Conservation (phyloP, 2,888 invertebrate species). For the Parnassius orleans region DNA sequence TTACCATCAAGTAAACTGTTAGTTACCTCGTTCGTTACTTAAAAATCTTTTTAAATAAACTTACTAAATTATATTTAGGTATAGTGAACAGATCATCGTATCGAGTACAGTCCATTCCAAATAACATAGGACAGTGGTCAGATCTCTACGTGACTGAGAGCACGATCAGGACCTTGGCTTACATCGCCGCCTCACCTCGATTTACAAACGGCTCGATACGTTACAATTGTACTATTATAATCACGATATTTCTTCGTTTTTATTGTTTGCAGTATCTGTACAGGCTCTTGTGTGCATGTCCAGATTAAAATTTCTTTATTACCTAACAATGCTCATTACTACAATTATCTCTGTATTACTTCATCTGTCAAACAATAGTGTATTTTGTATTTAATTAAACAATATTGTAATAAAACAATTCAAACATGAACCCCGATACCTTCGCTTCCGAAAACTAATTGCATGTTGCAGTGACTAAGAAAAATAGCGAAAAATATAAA, state of each 20-base stretch:
- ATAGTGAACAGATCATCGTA: too few relatives aligned
- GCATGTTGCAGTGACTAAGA: not conserved
- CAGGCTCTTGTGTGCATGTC: too few relatives aligned
- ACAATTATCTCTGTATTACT: not conserved
- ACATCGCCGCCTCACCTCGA: slow-evolving; percentile 30
- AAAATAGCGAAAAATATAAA: not conserved
- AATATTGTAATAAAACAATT: not conserved
- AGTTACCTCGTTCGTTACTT: too few relatives aligned
- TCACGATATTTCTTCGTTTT: not conserved
- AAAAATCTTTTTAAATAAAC: too few relatives aligned
- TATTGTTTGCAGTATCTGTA: slow-evolving; percentile 2
- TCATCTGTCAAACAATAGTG: slow-evolving; percentile 3
- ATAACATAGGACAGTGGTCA: not conserved
- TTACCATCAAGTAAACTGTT: too few relatives aligned
- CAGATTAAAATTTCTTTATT: too few relatives aligned
- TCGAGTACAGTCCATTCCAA: too few relatives aligned
- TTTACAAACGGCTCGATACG: not conserved
- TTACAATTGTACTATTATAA: not conserved
- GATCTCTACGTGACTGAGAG: slow-evolving; percentile 35
- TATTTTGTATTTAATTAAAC: slow-evolving; percentile 1
- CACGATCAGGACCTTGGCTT: slow-evolving; percentile 41
- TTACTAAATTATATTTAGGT: too few relatives aligned
- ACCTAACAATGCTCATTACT: too few relatives aligned
- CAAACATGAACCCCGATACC: slow-evolving; percentile 14
- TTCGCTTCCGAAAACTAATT: slow-evolving; percentile 3